Conservation (phyloP, 35 echinoderm and acorn worm genomes). For the Heliocidaris erythrogramma region DNA sequence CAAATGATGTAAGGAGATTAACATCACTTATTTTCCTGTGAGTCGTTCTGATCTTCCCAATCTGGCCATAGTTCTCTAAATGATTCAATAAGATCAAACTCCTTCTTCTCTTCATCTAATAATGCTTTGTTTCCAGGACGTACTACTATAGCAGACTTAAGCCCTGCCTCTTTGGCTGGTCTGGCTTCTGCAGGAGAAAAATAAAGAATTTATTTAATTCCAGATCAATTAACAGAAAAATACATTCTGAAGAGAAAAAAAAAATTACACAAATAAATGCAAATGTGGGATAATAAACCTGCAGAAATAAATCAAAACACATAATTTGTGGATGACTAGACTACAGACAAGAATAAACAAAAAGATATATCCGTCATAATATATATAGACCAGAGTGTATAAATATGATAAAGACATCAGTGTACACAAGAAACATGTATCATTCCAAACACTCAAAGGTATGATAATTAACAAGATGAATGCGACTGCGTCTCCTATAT, state of each 20-base stretch:
- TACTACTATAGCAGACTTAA: conserved; percentile 54
- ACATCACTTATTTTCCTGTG: neutral
- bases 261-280: too few relatives aligned
- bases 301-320: too few relatives aligned
- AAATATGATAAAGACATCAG: too few relatives aligned
- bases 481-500: too few relatives aligned
- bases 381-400: too few relatives aligned
- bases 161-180: conserved; percentile 67
- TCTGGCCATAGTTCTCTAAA: conserved; percentile 61
- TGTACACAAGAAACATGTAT: too few relatives aligned
- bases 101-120: conserved; percentile 47
- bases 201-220: neutral
- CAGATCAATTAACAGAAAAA: neutral
- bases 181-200: conserved; percentile 56
- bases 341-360: too few relatives aligned
- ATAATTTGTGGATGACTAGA: too few relatives aligned
- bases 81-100: conserved; percentile 57
- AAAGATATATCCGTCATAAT: too few relatives aligned
- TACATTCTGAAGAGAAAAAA: too few relatives aligned
- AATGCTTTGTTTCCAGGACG: conserved; percentile 67
- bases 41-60: neutral
- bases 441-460: neutral
- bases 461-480: too few relatives aligned
- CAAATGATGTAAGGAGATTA: neutral
- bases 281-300: too few relatives aligned